Evolutionary conservation across 2,797 vertebrate genomes (phyloP), one percentile per base, ranked within the genome.

Genomic region (Cossypha niveicapilla): DNA sequence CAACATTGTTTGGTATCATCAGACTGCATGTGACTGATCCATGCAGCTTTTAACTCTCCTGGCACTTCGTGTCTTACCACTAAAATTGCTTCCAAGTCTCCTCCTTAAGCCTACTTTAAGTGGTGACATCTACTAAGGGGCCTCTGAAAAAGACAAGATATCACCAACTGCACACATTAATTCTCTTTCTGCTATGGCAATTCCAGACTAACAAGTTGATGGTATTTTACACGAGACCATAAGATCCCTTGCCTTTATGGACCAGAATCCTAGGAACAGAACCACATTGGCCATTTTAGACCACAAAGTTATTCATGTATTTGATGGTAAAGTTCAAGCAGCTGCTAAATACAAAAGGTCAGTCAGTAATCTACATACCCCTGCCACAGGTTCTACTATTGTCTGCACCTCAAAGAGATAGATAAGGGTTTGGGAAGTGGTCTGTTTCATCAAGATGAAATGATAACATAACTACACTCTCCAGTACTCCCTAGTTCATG

Each of bases 381-480:
- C 56, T 94, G 83, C 68, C 62, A 80, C 18, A 66, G 51, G 65
- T 83, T 88, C 77, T 68, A 62, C 53, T 90, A 62, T 3, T 61
- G 62, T 45, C 53, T 93, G 76, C 44, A 92, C 78, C 67, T 88
- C 85, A 65, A 48, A 92, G 91, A 77, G 50, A 53, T 0, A 94
- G 60, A 56, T 39, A 72, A 85, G 58, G 48, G 39, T 65, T 95
- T 92, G 90, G 54, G 45, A 93, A 82, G 60, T 61, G 58, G 60
- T 81, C 86, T 93, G 63, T 18, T 92, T 92, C 78, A 76, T 75
- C 63, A 80, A 19, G 32, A 80, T 86, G 79, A 92, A 91, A 47
- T 42, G 17, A 66, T 50, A 87, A 74, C 30, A 50, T 34, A 24
- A 44, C 61, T 78, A 75, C 27, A 67, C 74, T 83, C 56, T 94